A percentile compares a stretch with the other conserved stretches of the same genome.
These are phyloP conservation scores for Meandrusa payeni DNA, from an alignment of 2,888 invertebrate genomes.

Conservation along the genomic window DNA sequence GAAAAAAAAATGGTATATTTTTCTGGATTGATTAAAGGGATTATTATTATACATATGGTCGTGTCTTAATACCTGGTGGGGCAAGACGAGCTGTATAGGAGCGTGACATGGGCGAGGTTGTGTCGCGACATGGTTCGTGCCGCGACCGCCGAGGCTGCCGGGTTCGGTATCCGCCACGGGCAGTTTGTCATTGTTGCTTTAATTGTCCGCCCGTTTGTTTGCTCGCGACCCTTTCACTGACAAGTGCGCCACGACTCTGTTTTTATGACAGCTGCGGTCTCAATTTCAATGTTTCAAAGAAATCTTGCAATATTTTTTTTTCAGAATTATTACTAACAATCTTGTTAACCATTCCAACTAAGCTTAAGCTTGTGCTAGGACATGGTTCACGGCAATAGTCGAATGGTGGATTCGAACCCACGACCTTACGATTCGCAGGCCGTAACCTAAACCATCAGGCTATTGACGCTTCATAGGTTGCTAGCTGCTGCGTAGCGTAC, in stretches of 20 bases:
- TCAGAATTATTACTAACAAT: no score
- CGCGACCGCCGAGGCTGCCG: conserved; percentile 27
- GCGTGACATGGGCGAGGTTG: conserved; percentile 15
- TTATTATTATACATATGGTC: background rate
- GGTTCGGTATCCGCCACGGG: conserved; percentile 27
- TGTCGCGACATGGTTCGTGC: conserved; percentile 20
- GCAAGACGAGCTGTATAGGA: conserved; percentile 12
- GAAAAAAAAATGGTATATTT: no score
- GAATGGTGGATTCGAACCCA: no score
- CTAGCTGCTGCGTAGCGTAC: no score
- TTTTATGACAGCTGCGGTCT: conserved; percentile 6
- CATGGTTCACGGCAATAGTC: no score
- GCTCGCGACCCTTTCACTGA: conserved; percentile 29
- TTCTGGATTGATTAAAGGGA: no score
- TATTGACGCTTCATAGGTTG: no score
- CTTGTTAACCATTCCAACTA: no score
- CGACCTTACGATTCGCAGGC: no score
- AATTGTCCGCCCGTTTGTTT: conserved; percentile 26
- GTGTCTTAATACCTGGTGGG: conserved; percentile 9
- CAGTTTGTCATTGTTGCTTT: conserved; percentile 29
- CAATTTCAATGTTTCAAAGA: background rate
- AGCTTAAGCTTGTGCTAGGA: no score
- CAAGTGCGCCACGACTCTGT: conserved; percentile 10
- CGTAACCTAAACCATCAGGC: no score
- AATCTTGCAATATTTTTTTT: no score